These are phyloP conservation scores for Muntiacus reevesi DNA, from an alignment of 2,113 vertebrate genomes.

Conservation along the genomic window DNA sequence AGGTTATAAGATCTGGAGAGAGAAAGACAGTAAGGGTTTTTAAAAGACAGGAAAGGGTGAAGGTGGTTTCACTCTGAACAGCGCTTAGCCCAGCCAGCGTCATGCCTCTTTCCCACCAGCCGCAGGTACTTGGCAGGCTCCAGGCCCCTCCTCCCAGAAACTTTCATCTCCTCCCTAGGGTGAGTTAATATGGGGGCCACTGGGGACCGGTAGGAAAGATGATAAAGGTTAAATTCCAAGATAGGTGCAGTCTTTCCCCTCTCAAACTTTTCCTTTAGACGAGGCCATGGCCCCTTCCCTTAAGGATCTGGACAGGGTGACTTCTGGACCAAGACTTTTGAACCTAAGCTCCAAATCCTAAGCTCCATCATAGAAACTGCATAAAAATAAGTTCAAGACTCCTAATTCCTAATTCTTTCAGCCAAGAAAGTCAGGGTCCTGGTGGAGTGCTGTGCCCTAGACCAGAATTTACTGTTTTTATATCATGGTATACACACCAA, in stretches of 20 bases:
- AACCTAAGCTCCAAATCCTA: not conserved
- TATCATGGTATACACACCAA: not conserved
- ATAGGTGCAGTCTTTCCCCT: not conserved
- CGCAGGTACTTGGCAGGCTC: not conserved
- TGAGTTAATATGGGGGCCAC: not conserved
- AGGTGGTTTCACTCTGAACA: not conserved
- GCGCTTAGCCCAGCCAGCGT: not conserved
- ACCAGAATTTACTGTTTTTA: not conserved
- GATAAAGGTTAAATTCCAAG: not conserved
- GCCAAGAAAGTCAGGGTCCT: not conserved
- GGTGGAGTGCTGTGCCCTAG: not conserved
- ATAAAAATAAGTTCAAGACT: not conserved
- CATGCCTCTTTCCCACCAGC: not conserved
- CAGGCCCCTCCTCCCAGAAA: not conserved
- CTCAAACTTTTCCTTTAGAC: not conserved
- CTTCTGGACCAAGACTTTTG: not conserved
- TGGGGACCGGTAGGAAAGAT: not conserved
- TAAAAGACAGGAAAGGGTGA: not conserved
- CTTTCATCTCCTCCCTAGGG: not conserved
- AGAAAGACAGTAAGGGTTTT: not conserved
- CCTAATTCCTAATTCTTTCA: not conserved
- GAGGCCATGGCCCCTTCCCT: not conserved
- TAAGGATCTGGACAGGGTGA: not conserved
- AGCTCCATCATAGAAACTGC: not conserved
- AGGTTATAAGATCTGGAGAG: not conserved